Base-by-base conservation (phyloP, 2,888 invertebrate genomes). In the Tanypteryx hageni region DNA sequence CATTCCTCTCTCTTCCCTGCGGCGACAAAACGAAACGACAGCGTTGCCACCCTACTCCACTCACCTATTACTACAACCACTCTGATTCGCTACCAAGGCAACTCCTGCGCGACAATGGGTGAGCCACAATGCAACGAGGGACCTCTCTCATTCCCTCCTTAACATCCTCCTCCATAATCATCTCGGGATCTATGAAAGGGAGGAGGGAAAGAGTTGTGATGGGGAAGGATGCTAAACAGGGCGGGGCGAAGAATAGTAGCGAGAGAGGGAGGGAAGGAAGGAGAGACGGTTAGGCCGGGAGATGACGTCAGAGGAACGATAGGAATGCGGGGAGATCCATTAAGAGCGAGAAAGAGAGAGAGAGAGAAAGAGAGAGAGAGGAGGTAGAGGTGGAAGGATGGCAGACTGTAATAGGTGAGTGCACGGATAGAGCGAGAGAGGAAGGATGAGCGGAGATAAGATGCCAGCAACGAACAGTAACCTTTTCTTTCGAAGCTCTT, bases 291-390 rank as follows among this genome's bases (percentile, higher is more conserved):
- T 44, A 31, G 83, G n/a, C 56, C 4, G 83, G 57, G 57, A 57
- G 57, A 44, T 83, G 83, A 83, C 83, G 83, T 83, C 83, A 83
- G 56, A 57, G 57, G 83, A 83, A 83, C 57, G 83, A 83, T 83
- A 83, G 83, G 83, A 83, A 83, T 83, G 83, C 83, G 83, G 57
- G 83, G 82, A 44, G 27, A 27, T 13, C 14, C 82, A 82, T 44
- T 82, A 82, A 31, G 13, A 27, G 82, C 31, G 83, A 8, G 56
- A n/a, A 14, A 18, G n/a, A 57, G 7, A n/a, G 56, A 57, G 18
- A 44, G n/a, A 9, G n/a, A 57, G 56, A 0, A 11, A 10, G 11
- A 10, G 7, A 57, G 7, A n/a, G 56, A 57, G 18, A 44, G n/a
- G n/a, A 57, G 56, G 3, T 18, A 10, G 11, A 10, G 7, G n/a